These are phyloP conservation scores for Nansenia antarctica DNA, from an alignment of 2,113 vertebrate species.

Conservation along the genomic window DNA sequence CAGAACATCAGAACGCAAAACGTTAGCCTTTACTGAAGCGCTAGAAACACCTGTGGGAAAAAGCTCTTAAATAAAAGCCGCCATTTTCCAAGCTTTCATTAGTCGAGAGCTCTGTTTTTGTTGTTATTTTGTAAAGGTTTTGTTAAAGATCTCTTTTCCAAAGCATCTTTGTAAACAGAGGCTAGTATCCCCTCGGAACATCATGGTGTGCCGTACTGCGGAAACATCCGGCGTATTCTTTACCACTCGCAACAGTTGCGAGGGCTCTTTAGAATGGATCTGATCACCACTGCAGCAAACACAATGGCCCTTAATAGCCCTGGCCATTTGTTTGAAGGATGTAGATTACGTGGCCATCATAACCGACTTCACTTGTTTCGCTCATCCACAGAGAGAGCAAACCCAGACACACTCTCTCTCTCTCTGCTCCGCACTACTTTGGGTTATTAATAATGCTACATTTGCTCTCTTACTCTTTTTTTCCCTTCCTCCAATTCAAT, in stretches of 20 bases:
- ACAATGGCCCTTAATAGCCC: constrained; percentile 75
- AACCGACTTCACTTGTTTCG: constrained; percentile 72
- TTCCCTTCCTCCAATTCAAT: constrained; percentile 59
- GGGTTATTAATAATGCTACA: constrained; percentile 71
- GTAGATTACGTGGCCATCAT: constrained; percentile 75
- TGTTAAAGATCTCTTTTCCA: background rate
- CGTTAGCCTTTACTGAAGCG: background rate
- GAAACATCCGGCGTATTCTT: constrained; percentile 4
- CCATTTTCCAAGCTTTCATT: too few species aligned
- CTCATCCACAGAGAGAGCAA: constrained; percentile 62
- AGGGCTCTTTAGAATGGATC: constrained; percentile 73
- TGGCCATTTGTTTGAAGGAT: constrained; percentile 74
- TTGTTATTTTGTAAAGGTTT: too few species aligned
- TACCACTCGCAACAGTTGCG: constrained; percentile 10
- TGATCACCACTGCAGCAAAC: constrained; percentile 74
- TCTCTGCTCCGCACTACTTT: constrained; percentile 64
- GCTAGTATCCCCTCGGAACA: background rate
- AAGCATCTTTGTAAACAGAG: background rate
- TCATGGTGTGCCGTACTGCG: background rate
- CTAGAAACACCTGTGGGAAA: too few species aligned
- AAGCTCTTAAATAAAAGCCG: too few species aligned
- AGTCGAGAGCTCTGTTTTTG: too few species aligned
- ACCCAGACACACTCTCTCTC: constrained; percentile 55
- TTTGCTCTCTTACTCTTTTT: constrained; percentile 57
- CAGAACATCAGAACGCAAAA: background rate